A percentile compares a stretch with the other conserved stretches of the same genome.
These are phyloP conservation scores for Listrodromus nycthemerus DNA, from an alignment of 2,888 invertebrate species.

Conservation along the genomic window DNA sequence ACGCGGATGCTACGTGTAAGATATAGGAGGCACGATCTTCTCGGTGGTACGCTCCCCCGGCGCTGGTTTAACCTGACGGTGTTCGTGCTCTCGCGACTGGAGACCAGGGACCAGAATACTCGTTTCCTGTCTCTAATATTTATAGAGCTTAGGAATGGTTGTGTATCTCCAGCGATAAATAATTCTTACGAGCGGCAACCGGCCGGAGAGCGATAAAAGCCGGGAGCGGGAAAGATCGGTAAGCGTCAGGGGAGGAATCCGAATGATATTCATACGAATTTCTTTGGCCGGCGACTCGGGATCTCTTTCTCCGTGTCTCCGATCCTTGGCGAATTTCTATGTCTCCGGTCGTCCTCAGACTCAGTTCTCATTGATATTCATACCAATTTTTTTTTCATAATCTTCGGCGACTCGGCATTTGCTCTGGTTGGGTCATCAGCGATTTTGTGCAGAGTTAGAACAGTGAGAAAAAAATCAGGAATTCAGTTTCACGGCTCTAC, in stretches of 20 bases:
- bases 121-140: slow-evolving; percentile 61
- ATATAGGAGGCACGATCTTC: slow-evolving; percentile 17
- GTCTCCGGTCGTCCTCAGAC: not conserved
- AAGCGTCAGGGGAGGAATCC: not conserved
- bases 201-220: not conserved
- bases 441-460: not conserved
- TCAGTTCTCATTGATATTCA: slow-evolving; percentile 11
- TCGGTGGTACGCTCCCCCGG: slow-evolving; percentile 6
- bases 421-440: too few relatives aligned
- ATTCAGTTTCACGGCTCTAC: not conserved
- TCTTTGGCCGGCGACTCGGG: not conserved
- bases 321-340: not conserved
- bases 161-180: slow-evolving; percentile 50
- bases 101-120: slow-evolving; percentile 50
- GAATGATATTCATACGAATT: slow-evolving; percentile 20
- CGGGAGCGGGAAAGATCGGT: slow-evolving; percentile 10
- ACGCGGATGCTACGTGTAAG: slow-evolving; percentile 70
- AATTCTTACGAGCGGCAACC: slow-evolving; percentile 34
- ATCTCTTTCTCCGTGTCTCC: not conserved
- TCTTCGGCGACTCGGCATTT: not conserved
- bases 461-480: slow-evolving; percentile 12
- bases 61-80: slow-evolving; percentile 11
- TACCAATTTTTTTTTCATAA: not conserved
- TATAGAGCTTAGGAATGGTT: slow-evolving; percentile 33
- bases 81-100: slow-evolving; percentile 18